Percentiles rank a stretch among this genome's conserved stretches.
phyloP scores from a whole-genome alignment of 2,888 invertebrate species.

The Cancer borealis region DNA sequence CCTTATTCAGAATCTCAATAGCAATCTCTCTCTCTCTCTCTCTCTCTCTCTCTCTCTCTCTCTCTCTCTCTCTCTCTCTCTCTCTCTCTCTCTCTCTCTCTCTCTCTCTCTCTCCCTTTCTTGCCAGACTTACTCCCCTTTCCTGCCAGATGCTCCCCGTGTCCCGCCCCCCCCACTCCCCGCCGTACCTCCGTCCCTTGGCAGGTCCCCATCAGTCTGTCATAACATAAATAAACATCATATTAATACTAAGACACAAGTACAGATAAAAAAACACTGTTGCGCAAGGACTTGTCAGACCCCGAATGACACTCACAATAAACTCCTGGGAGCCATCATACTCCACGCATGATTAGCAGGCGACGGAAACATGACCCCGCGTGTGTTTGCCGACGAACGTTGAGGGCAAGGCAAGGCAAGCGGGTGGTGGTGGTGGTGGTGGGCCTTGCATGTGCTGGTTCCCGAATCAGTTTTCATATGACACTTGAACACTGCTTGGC shows the following conservation, averaged over 20 bases:
- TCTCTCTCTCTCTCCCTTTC: not conserved
- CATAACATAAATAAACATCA: constrained; percentile 37
- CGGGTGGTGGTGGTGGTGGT: not conserved
- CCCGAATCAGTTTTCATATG: too few relatives aligned
- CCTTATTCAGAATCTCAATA: not conserved
- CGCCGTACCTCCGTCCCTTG: not conserved
- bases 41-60: not conserved
- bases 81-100: constrained; percentile 26
- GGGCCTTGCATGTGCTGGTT: not conserved
- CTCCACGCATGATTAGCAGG: not conserved
- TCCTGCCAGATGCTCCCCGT: not conserved
- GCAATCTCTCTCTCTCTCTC: not conserved
- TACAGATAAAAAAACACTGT: not conserved
- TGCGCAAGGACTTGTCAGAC: not conserved
- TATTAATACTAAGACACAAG: not conserved
- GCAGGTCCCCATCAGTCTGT: constrained; percentile 15
- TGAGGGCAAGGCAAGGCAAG: not conserved
- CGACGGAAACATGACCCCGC: not conserved
- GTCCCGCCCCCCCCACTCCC: not conserved
- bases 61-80: not conserved
- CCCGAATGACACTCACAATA: not conserved
- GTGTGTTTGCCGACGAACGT: not conserved
- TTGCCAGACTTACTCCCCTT: not conserved
- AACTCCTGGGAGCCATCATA: not conserved
- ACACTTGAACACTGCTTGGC: too few relatives aligned